Evolutionary conservation across 2,888 invertebrate species (phyloP).

Genomic region (Tipula lateralis): DNA sequence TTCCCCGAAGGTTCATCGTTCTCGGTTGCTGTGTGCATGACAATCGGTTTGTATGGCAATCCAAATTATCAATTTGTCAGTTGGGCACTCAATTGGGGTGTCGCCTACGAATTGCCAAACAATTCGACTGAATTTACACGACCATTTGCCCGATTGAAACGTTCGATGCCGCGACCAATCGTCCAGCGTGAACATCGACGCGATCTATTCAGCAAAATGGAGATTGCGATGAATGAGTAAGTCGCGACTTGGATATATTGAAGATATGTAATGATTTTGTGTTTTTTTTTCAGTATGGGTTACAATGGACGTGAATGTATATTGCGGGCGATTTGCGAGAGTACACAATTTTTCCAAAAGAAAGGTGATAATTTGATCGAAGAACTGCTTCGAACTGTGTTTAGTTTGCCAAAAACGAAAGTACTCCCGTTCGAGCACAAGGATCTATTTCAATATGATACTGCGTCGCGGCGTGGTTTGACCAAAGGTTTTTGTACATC

Average conservation of each 20-base stretch:
- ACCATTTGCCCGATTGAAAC: constrained; percentile 40
- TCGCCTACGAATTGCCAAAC: constrained; percentile 60
- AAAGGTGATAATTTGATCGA: constrained; percentile 61
- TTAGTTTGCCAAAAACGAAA: constrained; percentile 64
- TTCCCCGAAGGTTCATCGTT: constrained; percentile 56
- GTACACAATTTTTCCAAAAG: constrained; percentile 58
- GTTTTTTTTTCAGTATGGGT: constrained; percentile 58
- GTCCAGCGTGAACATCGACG: constrained; percentile 58
- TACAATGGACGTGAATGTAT: constrained; percentile 68
- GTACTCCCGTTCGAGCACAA: constrained; percentile 60
- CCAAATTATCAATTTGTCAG: constrained; percentile 57
- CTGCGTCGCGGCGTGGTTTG: constrained; percentile 56
- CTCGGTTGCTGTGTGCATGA: constrained; percentile 58
- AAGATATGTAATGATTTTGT: background rate
- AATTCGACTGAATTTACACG: constrained; percentile 43
- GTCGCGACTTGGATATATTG: constrained; percentile 39
- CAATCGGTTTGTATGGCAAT: constrained; percentile 56
- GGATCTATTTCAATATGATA: constrained; percentile 61
- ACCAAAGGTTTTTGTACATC: constrained; percentile 52
- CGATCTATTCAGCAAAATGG: constrained; percentile 64
- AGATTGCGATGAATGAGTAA: constrained; percentile 65
- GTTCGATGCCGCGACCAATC: constrained; percentile 44
- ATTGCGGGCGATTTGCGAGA: constrained; percentile 67
- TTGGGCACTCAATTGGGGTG: constrained; percentile 66
- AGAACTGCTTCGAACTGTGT: constrained; percentile 64